Conservation (phyloP, 1,140 invertebrate genomes). For the Apis florea region DNA sequence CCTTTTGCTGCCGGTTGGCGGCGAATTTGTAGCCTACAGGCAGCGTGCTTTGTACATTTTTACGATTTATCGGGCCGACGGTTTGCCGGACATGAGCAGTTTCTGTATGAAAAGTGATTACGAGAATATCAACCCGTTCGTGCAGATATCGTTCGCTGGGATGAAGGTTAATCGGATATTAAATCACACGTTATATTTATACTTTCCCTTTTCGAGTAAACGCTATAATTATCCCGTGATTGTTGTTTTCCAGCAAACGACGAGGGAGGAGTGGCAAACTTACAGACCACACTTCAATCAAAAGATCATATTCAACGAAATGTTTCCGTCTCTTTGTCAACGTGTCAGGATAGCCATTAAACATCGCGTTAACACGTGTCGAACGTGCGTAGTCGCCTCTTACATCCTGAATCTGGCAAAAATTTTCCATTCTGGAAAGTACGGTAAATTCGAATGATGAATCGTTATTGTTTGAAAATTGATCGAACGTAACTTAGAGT, state of each 20-base stretch:
- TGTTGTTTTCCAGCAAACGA: slow-evolving; percentile 80
- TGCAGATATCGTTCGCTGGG: slow-evolving; percentile 84
- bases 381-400: slow-evolving; percentile 79
- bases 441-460: slow-evolving; percentile 72
- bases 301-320: slow-evolving; percentile 82
- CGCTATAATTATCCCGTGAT: too few relatives aligned
- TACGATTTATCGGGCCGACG: slow-evolving; percentile 85
- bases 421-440: slow-evolving; percentile 81
- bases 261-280: slow-evolving; percentile 77
- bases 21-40: slow-evolving; percentile 81
- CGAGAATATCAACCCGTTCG: slow-evolving; percentile 83
- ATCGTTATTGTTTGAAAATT: not conserved
- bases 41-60: slow-evolving; percentile 85
- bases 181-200: not conserved
- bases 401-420: slow-evolving; percentile 80
- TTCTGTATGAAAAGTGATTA: slow-evolving; percentile 75
- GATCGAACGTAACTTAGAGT: too few relatives aligned
- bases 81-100: slow-evolving; percentile 80
- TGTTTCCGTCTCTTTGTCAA: slow-evolving; percentile 83
- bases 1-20: slow-evolving; percentile 85
- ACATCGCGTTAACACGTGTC: slow-evolving; percentile 75
- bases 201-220: not conserved
- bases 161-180: slow-evolving; percentile 79
- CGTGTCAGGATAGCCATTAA: slow-evolving; percentile 81
- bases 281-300: slow-evolving; percentile 81